These are phyloP conservation scores for Erebia palarica DNA, from an alignment of 2,888 invertebrate species.

Conservation along the genomic window DNA sequence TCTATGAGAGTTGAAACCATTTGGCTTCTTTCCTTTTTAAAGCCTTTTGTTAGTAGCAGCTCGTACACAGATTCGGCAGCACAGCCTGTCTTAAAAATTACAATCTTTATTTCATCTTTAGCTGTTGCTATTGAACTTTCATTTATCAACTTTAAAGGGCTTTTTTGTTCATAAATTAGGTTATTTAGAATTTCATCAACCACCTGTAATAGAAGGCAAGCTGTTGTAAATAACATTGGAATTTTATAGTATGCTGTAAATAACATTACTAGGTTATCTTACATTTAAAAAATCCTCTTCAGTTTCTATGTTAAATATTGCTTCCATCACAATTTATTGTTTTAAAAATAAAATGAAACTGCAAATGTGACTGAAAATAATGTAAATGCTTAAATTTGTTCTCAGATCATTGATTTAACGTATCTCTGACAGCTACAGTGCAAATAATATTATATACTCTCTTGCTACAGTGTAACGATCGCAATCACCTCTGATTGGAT, in stretches of 20 bases:
- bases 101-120: slow-evolving; percentile 51
- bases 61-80: slow-evolving; percentile 47
- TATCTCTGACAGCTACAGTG: too few species aligned
- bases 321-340: slow-evolving; percentile 25
- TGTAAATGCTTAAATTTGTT: too few species aligned
- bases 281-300: slow-evolving; percentile 49
- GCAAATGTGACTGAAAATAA: too few species aligned
- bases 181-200: slow-evolving; percentile 48
- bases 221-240: not conserved
- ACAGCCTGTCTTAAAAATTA: slow-evolving; percentile 50
- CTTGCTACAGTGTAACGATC: too few species aligned
- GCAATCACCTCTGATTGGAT: too few species aligned
- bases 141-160: slow-evolving; percentile 14
- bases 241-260: not conserved
- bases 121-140: slow-evolving; percentile 39
- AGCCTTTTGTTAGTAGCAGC: slow-evolving; percentile 44
- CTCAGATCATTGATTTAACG: too few species aligned
- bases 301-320: slow-evolving; percentile 31
- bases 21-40: slow-evolving; percentile 48
- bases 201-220: slow-evolving; percentile 48
- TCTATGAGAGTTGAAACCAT: slow-evolving; percentile 47
- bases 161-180: slow-evolving; percentile 44
- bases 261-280: slow-evolving; percentile 33
- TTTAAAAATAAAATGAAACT: too few species aligned
- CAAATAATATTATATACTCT: too few species aligned